Evolutionary conservation across 1,140 invertebrate genomes (phyloP).

Genomic region (Bombus difficillimus): DNA sequence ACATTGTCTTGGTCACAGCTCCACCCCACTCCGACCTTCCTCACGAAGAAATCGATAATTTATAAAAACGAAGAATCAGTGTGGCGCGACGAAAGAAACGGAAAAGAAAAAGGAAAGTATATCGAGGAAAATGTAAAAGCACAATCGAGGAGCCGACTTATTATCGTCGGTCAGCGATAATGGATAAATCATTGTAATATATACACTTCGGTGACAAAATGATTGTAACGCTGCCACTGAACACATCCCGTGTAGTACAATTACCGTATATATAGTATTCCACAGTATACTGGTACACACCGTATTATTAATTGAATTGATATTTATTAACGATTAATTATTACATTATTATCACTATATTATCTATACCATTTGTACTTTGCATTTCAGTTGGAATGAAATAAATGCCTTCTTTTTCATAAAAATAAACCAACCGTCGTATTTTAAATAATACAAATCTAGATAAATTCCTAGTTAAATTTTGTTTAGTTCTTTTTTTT

Average conservation of each 20-base stretch:
- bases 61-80: slow-evolving; percentile 21
- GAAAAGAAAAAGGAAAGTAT: slow-evolving; percentile 15
- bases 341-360: slow-evolving; percentile 81
- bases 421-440: slow-evolving; percentile 63
- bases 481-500: fast-evolving
- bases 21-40: neutral
- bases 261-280: slow-evolving; percentile 73
- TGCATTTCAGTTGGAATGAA: slow-evolving; percentile 81
- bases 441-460: neutral
- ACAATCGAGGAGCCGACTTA: slow-evolving; percentile 13
- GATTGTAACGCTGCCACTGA: slow-evolving; percentile 79
- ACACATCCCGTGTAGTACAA: slow-evolving; percentile 82
- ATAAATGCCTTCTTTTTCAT: slow-evolving; percentile 84
- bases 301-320: slow-evolving; percentile 81
- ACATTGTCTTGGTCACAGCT: slow-evolving; percentile 8
- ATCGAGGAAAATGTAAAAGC: neutral
- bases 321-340: slow-evolving; percentile 82
- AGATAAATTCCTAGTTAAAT: no score
- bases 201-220: slow-evolving; percentile 61
- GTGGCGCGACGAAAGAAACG: neutral
- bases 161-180: slow-evolving; percentile 42
- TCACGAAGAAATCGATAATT: slow-evolving; percentile 59
- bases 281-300: slow-evolving; percentile 71
- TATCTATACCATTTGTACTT: slow-evolving; percentile 83
- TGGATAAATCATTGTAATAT: slow-evolving; percentile 62